phyloP scores from a whole-genome alignment of 1,140 invertebrate species.

The Subanguina moxae region DNA sequence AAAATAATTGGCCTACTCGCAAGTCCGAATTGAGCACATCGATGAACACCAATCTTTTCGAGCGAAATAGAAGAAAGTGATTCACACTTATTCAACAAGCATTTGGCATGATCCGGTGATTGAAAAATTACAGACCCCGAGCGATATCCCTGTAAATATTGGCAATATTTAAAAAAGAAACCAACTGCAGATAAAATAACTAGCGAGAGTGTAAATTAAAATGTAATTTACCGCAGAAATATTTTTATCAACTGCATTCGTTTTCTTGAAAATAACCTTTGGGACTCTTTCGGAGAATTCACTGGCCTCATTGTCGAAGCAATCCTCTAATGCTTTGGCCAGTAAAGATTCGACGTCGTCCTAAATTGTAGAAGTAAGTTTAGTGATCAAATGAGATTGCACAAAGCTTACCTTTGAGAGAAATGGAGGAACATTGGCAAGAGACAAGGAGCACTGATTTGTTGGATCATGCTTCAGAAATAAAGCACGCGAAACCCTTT shows the following conservation, averaged over 20 bases:
- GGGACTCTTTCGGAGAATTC: not conserved
- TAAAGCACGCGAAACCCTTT: not conserved
- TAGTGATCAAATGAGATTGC: not conserved
- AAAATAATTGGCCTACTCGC: not conserved
- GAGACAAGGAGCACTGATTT: constrained; percentile 4
- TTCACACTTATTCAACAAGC: not conserved
- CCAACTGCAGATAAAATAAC: not conserved
- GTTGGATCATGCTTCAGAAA: constrained; percentile 10
- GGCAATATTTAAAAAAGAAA: not conserved
- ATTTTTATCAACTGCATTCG: not conserved
- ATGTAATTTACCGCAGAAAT: not conserved
- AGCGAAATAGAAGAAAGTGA: not conserved
- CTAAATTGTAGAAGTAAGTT: not conserved
- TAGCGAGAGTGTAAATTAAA: no score
- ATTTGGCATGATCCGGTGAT: not conserved
- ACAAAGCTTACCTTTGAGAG: constrained; percentile 10
- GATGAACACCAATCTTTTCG: not conserved
- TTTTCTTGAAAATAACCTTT: not conserved
- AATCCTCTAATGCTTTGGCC: not conserved
- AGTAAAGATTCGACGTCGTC: not conserved
- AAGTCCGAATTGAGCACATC: not conserved
- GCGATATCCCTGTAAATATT: constrained; percentile 2
- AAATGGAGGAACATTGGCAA: constrained; percentile 20
- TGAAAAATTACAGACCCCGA: not conserved
- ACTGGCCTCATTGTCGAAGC: not conserved